Evolutionary conservation across 2,797 vertebrate species (phyloP).

Genomic region (Oryzias dopingdopingensis): DNA sequence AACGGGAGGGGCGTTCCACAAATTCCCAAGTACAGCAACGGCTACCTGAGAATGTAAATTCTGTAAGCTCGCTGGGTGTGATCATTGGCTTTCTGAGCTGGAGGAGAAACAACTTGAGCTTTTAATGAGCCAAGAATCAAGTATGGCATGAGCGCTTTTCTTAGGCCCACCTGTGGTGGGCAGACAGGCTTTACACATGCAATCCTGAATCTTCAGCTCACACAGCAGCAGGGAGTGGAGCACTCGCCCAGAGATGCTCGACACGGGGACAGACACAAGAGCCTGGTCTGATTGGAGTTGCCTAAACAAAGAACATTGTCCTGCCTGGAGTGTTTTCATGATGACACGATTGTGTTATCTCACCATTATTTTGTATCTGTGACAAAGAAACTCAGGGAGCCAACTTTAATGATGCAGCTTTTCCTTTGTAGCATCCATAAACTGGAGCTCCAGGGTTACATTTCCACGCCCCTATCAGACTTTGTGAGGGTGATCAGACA

Average conservation of each 20-base stretch:
- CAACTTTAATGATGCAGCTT: slow-evolving; percentile 34
- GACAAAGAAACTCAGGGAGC: slow-evolving; percentile 24
- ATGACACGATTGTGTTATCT: slow-evolving; percentile 18
- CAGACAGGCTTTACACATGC: slow-evolving; percentile 60
- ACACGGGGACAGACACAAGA: slow-evolving; percentile 54
- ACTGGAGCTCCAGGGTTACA: slow-evolving; percentile 22
- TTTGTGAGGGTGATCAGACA: slow-evolving; percentile 62
- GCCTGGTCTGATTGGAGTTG: slow-evolving; percentile 44
- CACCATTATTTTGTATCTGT: slow-evolving; percentile 6
- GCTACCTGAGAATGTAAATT: slow-evolving; percentile 58
- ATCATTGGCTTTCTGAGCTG: slow-evolving; percentile 46
- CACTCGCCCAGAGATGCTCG: slow-evolving; percentile 50
- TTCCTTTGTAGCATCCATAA: slow-evolving; percentile 33
- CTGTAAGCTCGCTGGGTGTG: slow-evolving; percentile 72
- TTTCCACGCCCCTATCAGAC: slow-evolving; percentile 39
- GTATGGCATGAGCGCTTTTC: slow-evolving; percentile 43
- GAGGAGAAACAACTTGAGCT: slow-evolving; percentile 65
- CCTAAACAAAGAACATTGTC: slow-evolving; percentile 27
- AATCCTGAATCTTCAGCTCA: slow-evolving; percentile 53
- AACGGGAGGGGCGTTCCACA: slow-evolving; percentile 53
- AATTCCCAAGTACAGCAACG: slow-evolving; percentile 56
- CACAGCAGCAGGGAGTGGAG: slow-evolving; percentile 23
- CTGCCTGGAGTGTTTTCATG: slow-evolving; percentile 11
- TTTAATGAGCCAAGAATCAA: slow-evolving; percentile 72
- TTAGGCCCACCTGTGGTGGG: slow-evolving; percentile 61